Percentiles rank a stretch among this genome's conserved stretches.
Evolutionary conservation across 2,797 vertebrate genomes (phyloP).

Genomic region (Psittacula echo): DNA sequence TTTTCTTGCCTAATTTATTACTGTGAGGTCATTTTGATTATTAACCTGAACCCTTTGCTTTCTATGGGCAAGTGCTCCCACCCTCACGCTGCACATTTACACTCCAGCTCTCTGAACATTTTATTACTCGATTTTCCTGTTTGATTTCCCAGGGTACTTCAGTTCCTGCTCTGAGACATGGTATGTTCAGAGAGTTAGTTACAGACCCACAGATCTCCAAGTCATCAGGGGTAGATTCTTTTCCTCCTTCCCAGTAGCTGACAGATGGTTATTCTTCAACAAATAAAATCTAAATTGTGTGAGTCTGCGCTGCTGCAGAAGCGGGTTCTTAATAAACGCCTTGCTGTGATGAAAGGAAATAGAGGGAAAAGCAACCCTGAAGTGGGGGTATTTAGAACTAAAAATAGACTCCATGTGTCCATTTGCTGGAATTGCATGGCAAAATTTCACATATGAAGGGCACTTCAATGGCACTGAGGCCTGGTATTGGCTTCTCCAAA

Average conservation of each 20-base stretch:
- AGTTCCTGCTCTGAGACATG: constrained; percentile 51
- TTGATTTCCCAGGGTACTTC: constrained; percentile 72
- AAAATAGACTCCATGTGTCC: constrained; percentile 38
- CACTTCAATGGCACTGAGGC: not conserved
- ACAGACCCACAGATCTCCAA: constrained; percentile 6
- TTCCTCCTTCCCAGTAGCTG: constrained; percentile 55
- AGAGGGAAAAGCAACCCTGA: constrained; percentile 28
- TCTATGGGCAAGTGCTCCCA: constrained; percentile 34
- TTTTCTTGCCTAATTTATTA: constrained; percentile 54
- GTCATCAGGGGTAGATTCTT: constrained; percentile 37
- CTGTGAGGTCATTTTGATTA: constrained; percentile 44
- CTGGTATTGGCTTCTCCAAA: not conserved
- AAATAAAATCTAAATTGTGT: constrained; percentile 59
- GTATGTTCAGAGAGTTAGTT: not conserved
- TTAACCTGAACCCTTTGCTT: constrained; percentile 43
- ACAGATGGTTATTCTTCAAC: constrained; percentile 66
- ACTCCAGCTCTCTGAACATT: not conserved
- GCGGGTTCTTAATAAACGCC: constrained; percentile 38
- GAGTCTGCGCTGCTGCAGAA: constrained; percentile 10
- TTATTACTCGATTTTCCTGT: constrained; percentile 54
- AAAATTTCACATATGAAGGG: not conserved
- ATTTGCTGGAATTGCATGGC: not conserved
- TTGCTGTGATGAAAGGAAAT: constrained; percentile 65
- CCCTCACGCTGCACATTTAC: not conserved
- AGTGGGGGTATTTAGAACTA: not conserved